phyloP scores from a whole-genome alignment of 2,113 vertebrate species.

The Pteropus alecto region DNA sequence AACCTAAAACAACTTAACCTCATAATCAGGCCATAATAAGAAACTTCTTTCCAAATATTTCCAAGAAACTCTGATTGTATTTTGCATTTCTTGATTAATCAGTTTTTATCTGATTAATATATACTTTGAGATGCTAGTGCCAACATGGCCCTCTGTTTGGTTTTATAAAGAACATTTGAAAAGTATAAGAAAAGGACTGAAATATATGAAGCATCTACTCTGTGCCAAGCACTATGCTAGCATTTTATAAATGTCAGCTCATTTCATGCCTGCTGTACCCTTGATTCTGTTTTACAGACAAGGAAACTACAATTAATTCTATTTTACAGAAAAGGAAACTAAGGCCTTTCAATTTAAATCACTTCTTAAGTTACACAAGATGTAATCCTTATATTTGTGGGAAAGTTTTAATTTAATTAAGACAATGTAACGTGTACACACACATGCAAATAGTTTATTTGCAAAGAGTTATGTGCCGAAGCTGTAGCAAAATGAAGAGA shows the following conservation, averaged over 20 bases:
- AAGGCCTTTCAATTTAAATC: neutral
- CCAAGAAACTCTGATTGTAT: neutral
- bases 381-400: neutral
- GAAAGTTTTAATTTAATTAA: neutral
- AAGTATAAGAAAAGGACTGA: neutral
- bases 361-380: neutral
- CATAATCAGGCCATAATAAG: neutral
- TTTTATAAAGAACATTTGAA: constrained; percentile 18
- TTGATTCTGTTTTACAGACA: neutral
- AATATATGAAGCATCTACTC: neutral
- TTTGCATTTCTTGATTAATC: neutral
- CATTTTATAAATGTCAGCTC: neutral
- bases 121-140: neutral
- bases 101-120: neutral
- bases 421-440: neutral
- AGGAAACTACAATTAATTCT: neutral
- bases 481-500: neutral
- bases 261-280: neutral
- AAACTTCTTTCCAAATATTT: neutral
- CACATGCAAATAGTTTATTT: neutral
- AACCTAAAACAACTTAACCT: neutral
- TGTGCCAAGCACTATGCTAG: neutral
- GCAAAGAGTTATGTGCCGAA: neutral
- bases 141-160: neutral
- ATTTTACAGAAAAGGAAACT: constrained; percentile 5